phyloP scores from a whole-genome alignment of 2,888 invertebrate genomes.

The Epinotia ramella region DNA sequence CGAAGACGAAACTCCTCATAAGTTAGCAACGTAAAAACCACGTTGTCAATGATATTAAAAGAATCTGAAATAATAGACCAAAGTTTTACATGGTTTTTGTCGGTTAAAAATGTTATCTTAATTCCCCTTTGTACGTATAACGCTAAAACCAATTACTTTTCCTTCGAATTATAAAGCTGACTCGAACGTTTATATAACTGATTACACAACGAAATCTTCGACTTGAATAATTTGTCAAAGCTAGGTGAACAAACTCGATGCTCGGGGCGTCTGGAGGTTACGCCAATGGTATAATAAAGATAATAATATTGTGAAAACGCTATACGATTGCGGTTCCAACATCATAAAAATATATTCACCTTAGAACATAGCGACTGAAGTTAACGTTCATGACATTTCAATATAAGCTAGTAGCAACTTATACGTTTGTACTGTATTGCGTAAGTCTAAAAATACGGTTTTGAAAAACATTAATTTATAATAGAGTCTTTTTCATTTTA shows the following conservation, averaged over 20 bases:
- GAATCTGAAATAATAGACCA: neutral
- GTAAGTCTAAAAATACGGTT: no score
- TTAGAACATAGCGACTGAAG: neutral
- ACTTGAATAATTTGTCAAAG: conserved; percentile 16
- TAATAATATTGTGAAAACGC: conserved; percentile 7
- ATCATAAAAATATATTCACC: neutral
- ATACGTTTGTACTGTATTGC: no score
- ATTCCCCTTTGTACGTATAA: neutral
- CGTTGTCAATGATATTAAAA: no score
- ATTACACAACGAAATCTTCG: conserved; percentile 18
- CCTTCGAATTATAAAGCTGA: neutral
- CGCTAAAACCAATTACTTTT: conserved; percentile 14
- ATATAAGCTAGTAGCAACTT: no score
- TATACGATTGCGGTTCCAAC: neutral
- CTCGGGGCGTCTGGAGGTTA: conserved; percentile 33
- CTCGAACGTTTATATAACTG: conserved; percentile 12
- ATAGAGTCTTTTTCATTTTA: no score
- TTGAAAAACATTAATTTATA: no score
- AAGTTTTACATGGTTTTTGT: neutral
- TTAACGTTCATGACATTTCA: no score
- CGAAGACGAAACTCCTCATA: no score
- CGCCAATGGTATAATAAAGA: neutral
- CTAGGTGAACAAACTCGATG: conserved; percentile 13
- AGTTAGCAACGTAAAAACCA: no score
- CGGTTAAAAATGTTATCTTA: neutral